Base-by-base conservation (phyloP, 2,797 vertebrate species). In the Eutrigla gurnardus region DNA sequence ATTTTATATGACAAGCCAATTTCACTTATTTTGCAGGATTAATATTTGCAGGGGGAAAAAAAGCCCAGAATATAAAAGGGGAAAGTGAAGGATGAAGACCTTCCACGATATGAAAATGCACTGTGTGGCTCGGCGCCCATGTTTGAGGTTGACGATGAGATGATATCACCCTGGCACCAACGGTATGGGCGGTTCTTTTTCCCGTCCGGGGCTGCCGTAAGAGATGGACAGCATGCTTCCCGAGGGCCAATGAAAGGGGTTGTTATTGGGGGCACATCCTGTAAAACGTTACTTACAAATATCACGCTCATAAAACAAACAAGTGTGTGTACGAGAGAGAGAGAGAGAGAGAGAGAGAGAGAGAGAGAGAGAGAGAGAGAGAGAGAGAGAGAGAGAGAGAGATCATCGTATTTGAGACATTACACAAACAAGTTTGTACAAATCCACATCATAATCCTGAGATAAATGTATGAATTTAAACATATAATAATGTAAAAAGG, bases 81-180 rank as follows among this genome's bases (percentile, higher is more conserved):
- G 60, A 81, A 79, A 82, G 77, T 84, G 80, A 86, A 70, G 73
- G 84, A 87, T 88, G 87, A 78, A 83, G 79, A 87, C 74, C 62
- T 77, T 83, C 81, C 74, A 82, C 89, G 80, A 82, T 91, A 88
- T 92, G 87, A 94, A 92, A 95, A 94, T 93, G 88, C 70, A 90
- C 77, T 73, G 73, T 74, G 91, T 95, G 88, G 91, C 91, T 89
- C 62, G 0, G 25, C 37, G 83, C 87, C 85, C 88, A 76, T 80
- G 82, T 83, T 85, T 79, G 64, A 88, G 74, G 25, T 89, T 85
- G 89, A 91, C 79, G 89, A 92, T 90, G 89, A 82, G 89, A 88
- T 87, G 75, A 92, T 86, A 94, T 88, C 66, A 92, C 92, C 89
- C 86, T 75, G 87, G 92, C 91, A 89, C 88, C 72, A 61, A 75